Evolutionary conservation across 2,888 invertebrate species (phyloP).

Genomic region (Marronus borbonicus): DNA sequence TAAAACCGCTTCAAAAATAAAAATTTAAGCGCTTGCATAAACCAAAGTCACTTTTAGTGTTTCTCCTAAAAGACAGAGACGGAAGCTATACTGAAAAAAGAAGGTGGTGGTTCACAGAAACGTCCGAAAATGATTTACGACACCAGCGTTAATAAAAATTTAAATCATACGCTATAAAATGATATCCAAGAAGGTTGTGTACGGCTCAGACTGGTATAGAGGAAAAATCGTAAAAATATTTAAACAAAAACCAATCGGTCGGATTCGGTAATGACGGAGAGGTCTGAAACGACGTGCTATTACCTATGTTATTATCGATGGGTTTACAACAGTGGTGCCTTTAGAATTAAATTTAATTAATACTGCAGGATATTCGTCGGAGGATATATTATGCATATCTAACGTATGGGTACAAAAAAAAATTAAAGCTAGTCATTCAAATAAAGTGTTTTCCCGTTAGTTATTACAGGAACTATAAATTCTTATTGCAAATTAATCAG

Average conservation of each 20-base stretch:
- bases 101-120: slow-evolving; percentile 47
- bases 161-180: slow-evolving; percentile 68
- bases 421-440: too few species aligned
- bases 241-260: slow-evolving; percentile 28
- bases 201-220: not conserved
- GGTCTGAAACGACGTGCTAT: not conserved
- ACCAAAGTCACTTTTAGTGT: slow-evolving; percentile 32
- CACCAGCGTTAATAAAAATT: slow-evolving; percentile 65
- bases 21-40: slow-evolving; percentile 53
- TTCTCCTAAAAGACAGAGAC: slow-evolving; percentile 23
- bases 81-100: not conserved
- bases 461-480: too few species aligned
- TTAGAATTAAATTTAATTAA: too few species aligned
- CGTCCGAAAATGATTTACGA: slow-evolving; percentile 65
- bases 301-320: slow-evolving; percentile 11
- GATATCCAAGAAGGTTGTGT: slow-evolving; percentile 59
- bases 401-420: too few species aligned
- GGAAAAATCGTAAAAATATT: slow-evolving; percentile 53
- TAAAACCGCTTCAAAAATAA: slow-evolving; percentile 48
- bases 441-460: too few species aligned
- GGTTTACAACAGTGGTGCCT: too few species aligned
- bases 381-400: too few species aligned
- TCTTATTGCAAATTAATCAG: too few species aligned
- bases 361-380: too few species aligned
- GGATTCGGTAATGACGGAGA: slow-evolving; percentile 11